These are phyloP conservation scores for Metalampra italica DNA, from an alignment of 2,888 invertebrate genomes.

Conservation along the genomic window DNA sequence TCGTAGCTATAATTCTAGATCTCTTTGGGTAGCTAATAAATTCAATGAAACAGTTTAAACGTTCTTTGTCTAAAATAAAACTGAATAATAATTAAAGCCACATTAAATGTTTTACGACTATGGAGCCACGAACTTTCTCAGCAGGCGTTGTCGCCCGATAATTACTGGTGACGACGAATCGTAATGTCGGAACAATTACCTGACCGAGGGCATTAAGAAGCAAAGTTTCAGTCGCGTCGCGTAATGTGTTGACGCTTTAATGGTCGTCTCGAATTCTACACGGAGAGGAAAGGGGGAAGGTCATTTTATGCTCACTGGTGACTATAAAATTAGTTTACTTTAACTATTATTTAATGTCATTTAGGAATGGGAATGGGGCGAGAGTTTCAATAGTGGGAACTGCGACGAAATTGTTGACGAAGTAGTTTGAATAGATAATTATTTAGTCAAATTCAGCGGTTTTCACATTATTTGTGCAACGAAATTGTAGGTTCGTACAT, in stretches of 20 bases:
- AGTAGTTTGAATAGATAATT: constrained; percentile 54
- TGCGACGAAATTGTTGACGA: constrained; percentile 44
- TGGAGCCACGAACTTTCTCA: constrained; percentile 37
- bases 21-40: constrained; percentile 11
- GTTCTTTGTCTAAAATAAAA: constrained; percentile 13
- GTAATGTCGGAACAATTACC: constrained; percentile 57
- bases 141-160: constrained; percentile 44
- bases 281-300: constrained; percentile 27
- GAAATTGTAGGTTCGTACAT: too few relatives aligned
- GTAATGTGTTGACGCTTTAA: constrained; percentile 57
- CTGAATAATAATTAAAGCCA: constrained; percentile 8
- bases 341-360: constrained; percentile 69
- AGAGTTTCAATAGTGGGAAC: constrained; percentile 60
- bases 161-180: constrained; percentile 46
- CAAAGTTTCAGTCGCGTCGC: constrained; percentile 39
- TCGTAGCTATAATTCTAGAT: constrained; percentile 33
- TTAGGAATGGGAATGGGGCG: constrained; percentile 56
- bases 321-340: constrained; percentile 59
- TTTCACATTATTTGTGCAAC: constrained; percentile 21
- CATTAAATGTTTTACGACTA: constrained; percentile 31
- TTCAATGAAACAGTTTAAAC: constrained; percentile 5
- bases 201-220: constrained; percentile 38
- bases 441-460: constrained; percentile 38
- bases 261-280: constrained; percentile 41
- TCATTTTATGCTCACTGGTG: constrained; percentile 42